Base-by-base conservation (phyloP, 2,113 vertebrate genomes). In the Poeciliopsis turrubarensis region DNA sequence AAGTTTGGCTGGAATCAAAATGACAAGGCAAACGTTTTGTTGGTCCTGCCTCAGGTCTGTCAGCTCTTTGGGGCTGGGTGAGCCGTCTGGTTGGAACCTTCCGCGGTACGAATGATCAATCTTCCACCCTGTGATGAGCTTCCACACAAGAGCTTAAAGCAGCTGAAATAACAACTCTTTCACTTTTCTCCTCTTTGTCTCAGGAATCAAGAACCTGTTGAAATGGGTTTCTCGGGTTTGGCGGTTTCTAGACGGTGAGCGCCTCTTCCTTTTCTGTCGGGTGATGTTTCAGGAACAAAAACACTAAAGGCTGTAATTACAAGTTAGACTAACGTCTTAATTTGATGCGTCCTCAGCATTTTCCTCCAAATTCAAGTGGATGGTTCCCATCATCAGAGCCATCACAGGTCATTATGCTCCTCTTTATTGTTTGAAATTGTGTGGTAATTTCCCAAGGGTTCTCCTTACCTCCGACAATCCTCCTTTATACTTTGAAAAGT, bases 41-140 rank as follows among this genome's bases (percentile, higher is more conserved):
- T n/a, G 34, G n/a, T 57, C 60, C 29, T 67, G 15, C 80, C 30
- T 78, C 72, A 92, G 92, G 91, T 80, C 68, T 93, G 68, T 87
- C 90, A 11, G 41, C 88, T 73, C 82, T 93, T 2, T 94, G 93
- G 92, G 47, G 87, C 79, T 92, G 91, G 88, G 83, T 93, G 65
- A 69, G 88, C 80, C 83, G 47, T n/a, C 72, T 94, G 0, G 72
- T 93, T n/a, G 77, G 89, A 69, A 90, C 91, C 31, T n/a, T 94
- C 27, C 85, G 82, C 10, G 90, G 92, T 94, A 88, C 2, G n/a
- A 70, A 44, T 63, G 8, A 7, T 25, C 65, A 3, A 19, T 26
- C 4, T 51, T 2, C 51, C 60, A 29, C 62, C 22, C 65, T 10
- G 32, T 64, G 60, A 62, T 2, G 34, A 37, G 34, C 0, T 34